Conservation (phyloP, 1,140 invertebrate genomes). For the Riptortus pedestris region DNA sequence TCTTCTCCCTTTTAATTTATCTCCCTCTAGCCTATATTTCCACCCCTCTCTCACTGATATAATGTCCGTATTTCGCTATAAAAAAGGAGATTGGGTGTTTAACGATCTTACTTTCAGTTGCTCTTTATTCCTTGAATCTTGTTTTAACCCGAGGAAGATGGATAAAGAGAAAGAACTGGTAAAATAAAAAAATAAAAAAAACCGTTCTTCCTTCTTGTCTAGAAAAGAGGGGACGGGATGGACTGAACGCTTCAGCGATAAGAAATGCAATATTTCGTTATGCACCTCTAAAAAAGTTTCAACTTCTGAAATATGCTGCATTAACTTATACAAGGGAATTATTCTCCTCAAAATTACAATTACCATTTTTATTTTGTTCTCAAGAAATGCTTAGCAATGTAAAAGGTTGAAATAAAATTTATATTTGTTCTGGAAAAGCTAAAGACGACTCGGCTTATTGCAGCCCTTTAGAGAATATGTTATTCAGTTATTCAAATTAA, state of each 20-base stretch:
- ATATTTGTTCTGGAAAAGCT: too few species aligned
- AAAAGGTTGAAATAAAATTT: too few species aligned
- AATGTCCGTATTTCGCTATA: conserved; percentile 15
- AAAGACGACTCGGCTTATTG: too few species aligned
- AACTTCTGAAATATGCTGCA: background rate
- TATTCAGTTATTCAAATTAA: too few species aligned
- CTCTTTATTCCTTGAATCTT: conserved; percentile 13
- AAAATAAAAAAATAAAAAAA: conserved; percentile 1
- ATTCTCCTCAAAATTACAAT: background rate
- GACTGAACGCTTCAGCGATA: too few species aligned
- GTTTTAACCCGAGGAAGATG: conserved; percentile 3
- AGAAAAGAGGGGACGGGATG: too few species aligned
- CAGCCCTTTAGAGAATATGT: too few species aligned
- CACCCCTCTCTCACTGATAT: conserved; percentile 1
- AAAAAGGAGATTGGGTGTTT: conserved; percentile 18
- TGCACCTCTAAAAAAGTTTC: background rate
- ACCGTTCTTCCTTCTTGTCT: too few species aligned
- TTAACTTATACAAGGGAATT: background rate
- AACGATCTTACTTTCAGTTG: conserved; percentile 9
- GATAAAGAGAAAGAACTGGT: background rate
- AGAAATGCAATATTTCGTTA: background rate
- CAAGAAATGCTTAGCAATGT: too few species aligned
- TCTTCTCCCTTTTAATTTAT: conserved; percentile 9
- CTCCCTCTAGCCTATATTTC: conserved; percentile 15
- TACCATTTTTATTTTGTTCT: background rate